Percentiles rank a stretch among this genome's conserved stretches.
phyloP scores from a whole-genome alignment of 2,888 invertebrate genomes.

The Ornithoptera alexandrae region DNA sequence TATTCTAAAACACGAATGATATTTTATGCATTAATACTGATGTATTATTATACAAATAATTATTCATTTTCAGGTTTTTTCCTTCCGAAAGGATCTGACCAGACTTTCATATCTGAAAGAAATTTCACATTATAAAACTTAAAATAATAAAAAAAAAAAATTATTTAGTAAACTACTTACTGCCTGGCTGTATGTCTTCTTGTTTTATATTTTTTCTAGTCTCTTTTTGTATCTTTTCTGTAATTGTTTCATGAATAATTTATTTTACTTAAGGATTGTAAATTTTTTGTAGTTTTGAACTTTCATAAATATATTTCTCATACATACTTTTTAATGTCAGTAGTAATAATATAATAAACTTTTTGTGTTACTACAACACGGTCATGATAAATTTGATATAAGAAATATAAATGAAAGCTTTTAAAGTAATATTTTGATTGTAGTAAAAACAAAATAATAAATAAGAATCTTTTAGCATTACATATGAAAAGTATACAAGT shows the following conservation, averaged over 20 bases:
- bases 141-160: not conserved
- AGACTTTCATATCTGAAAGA: conserved; percentile 81
- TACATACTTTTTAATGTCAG: no score
- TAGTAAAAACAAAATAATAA: no score
- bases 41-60: not conserved
- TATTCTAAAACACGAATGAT: not conserved
- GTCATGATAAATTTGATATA: no score
- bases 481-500: no score
- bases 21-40: no score
- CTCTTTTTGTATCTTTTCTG: conserved; percentile 77
- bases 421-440: no score
- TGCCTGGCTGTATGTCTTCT: conserved; percentile 82
- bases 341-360: no score
- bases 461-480: no score
- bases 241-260: conserved; percentile 32
- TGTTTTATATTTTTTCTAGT: conserved; percentile 75
- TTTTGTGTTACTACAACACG: no score
- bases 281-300: not conserved
- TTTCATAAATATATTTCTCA: not conserved
- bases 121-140: conserved; percentile 8
- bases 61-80: conserved; percentile 62
- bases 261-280: not conserved
- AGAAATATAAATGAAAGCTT: no score
- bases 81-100: conserved; percentile 80
- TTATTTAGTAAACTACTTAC: conserved; percentile 56